phyloP scores from a whole-genome alignment of 2,797 vertebrate genomes.

The Sebastes paucispinis region DNA sequence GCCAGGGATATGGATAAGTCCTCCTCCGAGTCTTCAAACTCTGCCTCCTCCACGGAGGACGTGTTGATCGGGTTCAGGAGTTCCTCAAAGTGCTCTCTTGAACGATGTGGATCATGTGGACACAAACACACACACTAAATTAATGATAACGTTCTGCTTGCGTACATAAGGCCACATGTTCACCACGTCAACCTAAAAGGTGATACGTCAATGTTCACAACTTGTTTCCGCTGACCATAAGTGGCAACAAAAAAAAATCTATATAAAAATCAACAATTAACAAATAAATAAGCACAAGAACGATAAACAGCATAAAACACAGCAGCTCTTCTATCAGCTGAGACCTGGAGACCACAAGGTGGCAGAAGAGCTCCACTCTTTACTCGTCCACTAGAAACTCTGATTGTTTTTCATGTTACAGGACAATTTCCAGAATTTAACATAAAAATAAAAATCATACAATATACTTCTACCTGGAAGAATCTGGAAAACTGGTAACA shows the following conservation, averaged over 20 bases:
- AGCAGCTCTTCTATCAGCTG: neutral
- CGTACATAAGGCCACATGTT: neutral
- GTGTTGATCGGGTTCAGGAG: no score
- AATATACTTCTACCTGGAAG: neutral
- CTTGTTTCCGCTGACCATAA: fast-evolving
- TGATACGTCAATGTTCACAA: neutral
- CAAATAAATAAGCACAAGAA: neutral
- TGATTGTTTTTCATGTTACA: neutral
- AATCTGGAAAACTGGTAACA: neutral
- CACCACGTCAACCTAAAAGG: neutral
- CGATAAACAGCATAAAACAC: neutral
- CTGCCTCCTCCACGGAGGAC: no score
- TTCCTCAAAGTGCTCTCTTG: no score
- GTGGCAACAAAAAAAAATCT: neutral
- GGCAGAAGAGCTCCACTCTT: slow-evolving; percentile 31
- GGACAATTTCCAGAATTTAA: neutral
- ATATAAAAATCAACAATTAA: neutral
- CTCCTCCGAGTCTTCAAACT: no score
- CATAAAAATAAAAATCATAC: neutral
- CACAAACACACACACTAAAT: neutral
- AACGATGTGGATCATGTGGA: neutral
- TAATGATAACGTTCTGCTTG: neutral
- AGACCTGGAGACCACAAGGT: slow-evolving; percentile 43
- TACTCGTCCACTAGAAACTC: neutral
- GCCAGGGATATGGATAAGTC: no score